phyloP scores from a whole-genome alignment of 2,888 invertebrate species.

The Hartigia nigra region DNA sequence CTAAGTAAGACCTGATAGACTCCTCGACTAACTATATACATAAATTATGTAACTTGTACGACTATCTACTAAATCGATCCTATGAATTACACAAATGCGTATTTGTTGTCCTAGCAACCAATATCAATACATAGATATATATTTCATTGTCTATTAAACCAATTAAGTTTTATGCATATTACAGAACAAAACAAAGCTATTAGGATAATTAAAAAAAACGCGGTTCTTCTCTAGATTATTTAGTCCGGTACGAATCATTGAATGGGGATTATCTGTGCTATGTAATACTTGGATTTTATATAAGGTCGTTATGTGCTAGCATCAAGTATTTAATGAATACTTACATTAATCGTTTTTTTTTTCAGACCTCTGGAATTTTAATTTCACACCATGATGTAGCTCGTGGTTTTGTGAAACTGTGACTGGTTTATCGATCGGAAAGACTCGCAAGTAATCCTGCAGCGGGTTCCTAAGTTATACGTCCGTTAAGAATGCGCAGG shows the following conservation, averaged over 20 bases:
- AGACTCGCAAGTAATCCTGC: neutral
- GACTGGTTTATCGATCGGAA: neutral
- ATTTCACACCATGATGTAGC: neutral
- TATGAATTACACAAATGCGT: too few relatives aligned
- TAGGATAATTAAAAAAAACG: too few relatives aligned
- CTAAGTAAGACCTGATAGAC: neutral
- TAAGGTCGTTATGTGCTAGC: neutral
- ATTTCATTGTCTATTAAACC: too few relatives aligned
- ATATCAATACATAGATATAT: too few relatives aligned
- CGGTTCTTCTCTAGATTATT: neutral
- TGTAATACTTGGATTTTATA: neutral
- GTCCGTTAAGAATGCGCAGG: neutral
- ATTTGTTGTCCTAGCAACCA: too few relatives aligned
- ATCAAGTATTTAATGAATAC: neutral
- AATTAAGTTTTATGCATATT: too few relatives aligned
- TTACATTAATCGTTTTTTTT: neutral
- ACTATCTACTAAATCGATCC: too few relatives aligned
- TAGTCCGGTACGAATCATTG: neutral
- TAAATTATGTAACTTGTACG: too few relatives aligned
- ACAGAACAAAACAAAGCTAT: too few relatives aligned
- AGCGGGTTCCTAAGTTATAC: neutral
- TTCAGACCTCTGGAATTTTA: neutral
- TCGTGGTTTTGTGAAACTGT: too few relatives aligned
- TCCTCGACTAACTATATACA: neutral
- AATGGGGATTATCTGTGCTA: neutral